Evolutionary conservation across 2,113 vertebrate species (phyloP).

Genomic region (Tyrannus savana): DNA sequence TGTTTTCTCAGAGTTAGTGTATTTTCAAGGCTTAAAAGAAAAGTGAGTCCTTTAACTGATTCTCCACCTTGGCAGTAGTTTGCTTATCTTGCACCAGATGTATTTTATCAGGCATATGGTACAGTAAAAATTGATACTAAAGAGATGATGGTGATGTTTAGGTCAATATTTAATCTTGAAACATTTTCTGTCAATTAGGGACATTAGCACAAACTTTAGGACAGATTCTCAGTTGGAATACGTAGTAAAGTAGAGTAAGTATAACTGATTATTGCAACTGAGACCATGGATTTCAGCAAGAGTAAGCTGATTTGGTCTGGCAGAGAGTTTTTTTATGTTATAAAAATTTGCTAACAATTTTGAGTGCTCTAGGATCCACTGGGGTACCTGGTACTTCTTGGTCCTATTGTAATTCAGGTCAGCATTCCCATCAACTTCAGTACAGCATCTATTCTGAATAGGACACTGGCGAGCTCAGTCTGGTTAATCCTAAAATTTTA

Average conservation of each 20-base stretch:
- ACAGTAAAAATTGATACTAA: background rate
- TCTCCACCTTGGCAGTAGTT: background rate
- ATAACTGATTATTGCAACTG: background rate
- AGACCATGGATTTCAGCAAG: background rate
- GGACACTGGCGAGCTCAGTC: background rate
- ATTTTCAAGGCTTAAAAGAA: slow-evolving; percentile 1
- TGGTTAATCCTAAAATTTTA: background rate
- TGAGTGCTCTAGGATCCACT: background rate
- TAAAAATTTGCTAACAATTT: background rate
- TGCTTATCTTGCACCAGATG: background rate
- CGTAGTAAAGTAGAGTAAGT: fast-evolving
- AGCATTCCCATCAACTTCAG: background rate
- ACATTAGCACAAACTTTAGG: background rate
- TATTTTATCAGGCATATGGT: background rate
- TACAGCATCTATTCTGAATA: background rate
- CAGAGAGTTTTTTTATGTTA: background rate
- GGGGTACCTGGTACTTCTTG: background rate
- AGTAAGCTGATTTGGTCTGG: background rate
- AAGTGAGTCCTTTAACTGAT: background rate
- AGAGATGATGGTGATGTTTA: background rate
- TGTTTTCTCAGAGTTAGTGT: slow-evolving; percentile 11
- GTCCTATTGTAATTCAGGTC: background rate
- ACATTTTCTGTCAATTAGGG: background rate
- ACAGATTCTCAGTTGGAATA: background rate
- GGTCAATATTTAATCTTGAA: background rate